Conservation (phyloP, 2,888 invertebrate species). For the Baccha elongata region DNA sequence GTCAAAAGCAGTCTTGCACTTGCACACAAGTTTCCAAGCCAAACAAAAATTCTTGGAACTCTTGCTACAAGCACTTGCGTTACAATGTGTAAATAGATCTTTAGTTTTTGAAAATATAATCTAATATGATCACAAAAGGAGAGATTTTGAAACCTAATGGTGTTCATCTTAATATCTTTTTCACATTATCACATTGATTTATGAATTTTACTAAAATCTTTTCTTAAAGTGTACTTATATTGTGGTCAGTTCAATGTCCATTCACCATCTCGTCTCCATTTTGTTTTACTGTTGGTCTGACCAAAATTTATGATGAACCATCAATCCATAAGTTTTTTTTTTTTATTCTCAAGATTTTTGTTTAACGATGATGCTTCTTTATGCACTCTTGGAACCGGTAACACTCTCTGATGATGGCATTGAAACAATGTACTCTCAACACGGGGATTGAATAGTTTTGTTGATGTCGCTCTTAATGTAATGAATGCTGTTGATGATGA, state of each 20-base stretch:
- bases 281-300: conserved; percentile 14
- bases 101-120: too few relatives aligned
- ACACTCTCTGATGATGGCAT: neutral
- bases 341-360: neutral
- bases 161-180: too few relatives aligned
- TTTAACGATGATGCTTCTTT: conserved; percentile 45
- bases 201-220: too few relatives aligned
- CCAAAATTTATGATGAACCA: conserved; percentile 63
- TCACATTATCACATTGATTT: too few relatives aligned
- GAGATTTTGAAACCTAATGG: too few relatives aligned
- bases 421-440: conserved; percentile 44
- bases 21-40: too few relatives aligned
- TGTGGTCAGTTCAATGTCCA: neutral
- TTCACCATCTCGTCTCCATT: conserved; percentile 3
- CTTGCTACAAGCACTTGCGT: too few relatives aligned
- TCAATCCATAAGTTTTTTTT: conserved; percentile 25
- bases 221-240: neutral
- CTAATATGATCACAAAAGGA: too few relatives aligned
- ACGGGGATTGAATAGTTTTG: conserved; percentile 59
- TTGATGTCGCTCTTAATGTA: conserved; percentile 55
- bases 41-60: too few relatives aligned
- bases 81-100: too few relatives aligned
- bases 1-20: too few relatives aligned
- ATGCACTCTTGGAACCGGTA: conserved; percentile 39
- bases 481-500: neutral